Base-by-base conservation (phyloP, 1,140 invertebrate species). In the Artemia franciscana region DNA sequence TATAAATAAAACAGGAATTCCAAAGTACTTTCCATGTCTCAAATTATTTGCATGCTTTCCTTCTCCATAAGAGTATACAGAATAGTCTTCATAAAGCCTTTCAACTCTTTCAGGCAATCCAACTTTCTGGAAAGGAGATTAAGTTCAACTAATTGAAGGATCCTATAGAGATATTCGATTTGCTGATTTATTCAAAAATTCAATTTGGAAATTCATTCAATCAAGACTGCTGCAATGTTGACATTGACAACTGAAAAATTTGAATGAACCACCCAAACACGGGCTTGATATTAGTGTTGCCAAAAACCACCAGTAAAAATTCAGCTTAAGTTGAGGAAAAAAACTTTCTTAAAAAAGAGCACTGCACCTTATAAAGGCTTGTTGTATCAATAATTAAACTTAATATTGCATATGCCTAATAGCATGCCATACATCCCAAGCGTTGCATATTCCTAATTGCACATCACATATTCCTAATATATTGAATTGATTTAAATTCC, bases 1-100 rank as follows among this genome's bases (percentile, higher is more conserved):
- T 62, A 95, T 79, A 75, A 92, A 96, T 57, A 96, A 76, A 1
- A 94, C 87, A 23, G 91, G 91, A 58, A 92, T 84, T 4, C 91
- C 91, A 67, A 77, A 76, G 74, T 91, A 85, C 70, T 83, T 73
- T 77, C 82, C 80, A 69, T 79, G 78, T 72, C 83, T 75, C n/a
- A 82, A 73, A 67, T 76, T 78, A 67, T 83, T 77, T 25, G 82
- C 84, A 57, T 80, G 76, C 66, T 78, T 71, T 64, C 89, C 90
- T 77, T 95, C 91, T 66, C 87, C 87, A 73, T 94, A 95, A n/a
- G 83, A 84, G 72, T 85, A 91, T 0, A 95, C 74, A 12, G 77
- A 79, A 78, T 91, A 95, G 69, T 82, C 80, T 12, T 81, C 82
- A 76, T 79, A 89, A 60, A 74, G 68, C 57, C 78, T 70, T 66